These are phyloP conservation scores for Oreortyx pictus DNA, from an alignment of 2,797 vertebrate genomes.

Conservation along the genomic window DNA sequence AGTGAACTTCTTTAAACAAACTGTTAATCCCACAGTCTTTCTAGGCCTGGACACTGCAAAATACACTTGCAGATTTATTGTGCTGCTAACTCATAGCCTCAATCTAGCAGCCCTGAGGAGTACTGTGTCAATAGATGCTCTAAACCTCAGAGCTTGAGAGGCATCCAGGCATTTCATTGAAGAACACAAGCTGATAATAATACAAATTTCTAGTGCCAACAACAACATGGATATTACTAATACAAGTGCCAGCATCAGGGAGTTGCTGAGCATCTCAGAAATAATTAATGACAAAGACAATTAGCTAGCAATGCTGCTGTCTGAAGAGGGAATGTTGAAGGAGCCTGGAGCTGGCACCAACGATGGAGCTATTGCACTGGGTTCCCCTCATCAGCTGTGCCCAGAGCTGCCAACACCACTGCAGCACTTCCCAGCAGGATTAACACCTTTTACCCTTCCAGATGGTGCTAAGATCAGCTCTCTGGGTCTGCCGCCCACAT, in stretches of 20 bases:
- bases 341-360: background rate
- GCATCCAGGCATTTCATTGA: background rate
- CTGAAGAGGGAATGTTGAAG: background rate
- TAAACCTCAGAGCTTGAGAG: background rate
- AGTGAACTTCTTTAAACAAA: background rate
- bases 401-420: background rate
- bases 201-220: background rate
- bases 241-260: background rate
- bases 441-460: background rate
- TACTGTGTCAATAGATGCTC: fast-evolving
- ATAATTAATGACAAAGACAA: background rate
- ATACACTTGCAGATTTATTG: background rate
- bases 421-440: background rate
- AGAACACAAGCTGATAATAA: background rate
- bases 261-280: background rate
- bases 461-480: background rate
- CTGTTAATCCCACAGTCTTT: background rate
- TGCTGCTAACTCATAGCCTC: background rate
- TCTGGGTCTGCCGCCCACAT: background rate
- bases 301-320: background rate
- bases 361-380: fast-evolving
- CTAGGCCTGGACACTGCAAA: background rate
- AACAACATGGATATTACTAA: background rate
- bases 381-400: fast-evolving
- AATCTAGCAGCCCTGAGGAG: background rate